Evolutionary conservation across 2,797 vertebrate species (phyloP).

Genomic region (Cryptoprocta ferox): DNA sequence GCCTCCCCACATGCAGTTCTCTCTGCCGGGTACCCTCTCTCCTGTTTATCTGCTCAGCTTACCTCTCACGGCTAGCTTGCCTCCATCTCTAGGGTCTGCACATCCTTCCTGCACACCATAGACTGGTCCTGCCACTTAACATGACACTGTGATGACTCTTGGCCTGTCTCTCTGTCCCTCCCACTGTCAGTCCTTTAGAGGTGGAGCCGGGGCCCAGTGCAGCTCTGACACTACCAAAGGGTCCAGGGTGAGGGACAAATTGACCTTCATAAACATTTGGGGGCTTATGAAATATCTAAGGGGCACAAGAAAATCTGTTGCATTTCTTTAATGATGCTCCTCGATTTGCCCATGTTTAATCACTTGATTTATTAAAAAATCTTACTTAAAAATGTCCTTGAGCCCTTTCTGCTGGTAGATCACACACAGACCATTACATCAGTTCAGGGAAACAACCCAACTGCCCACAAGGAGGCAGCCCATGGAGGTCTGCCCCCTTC

Average conservation of each 20-base stretch:
- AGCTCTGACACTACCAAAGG: neutral
- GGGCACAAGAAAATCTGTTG: neutral
- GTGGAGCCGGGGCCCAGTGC: neutral
- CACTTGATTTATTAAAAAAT: neutral
- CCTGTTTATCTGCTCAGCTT: neutral
- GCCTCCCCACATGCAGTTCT: neutral
- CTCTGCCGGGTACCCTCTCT: neutral
- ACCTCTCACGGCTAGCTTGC: neutral
- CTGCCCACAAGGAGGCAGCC: neutral
- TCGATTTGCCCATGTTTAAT: neutral
- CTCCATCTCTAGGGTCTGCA: neutral
- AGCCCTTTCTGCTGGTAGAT: neutral
- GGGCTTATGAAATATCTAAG: neutral
- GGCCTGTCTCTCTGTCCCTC: neutral
- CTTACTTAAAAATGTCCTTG: constrained; percentile 28
- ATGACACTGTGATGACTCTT: neutral
- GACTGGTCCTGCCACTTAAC: neutral
- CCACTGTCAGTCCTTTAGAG: neutral
- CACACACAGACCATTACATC: neutral
- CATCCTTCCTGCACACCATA: neutral
- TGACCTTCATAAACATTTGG: neutral
- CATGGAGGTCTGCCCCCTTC: neutral
- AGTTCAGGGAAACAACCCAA: neutral
- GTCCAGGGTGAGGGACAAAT: neutral
- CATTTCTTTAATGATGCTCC: neutral